Base-by-base conservation (phyloP, 2,888 invertebrate genomes). In the Anoncus sp. region DNA sequence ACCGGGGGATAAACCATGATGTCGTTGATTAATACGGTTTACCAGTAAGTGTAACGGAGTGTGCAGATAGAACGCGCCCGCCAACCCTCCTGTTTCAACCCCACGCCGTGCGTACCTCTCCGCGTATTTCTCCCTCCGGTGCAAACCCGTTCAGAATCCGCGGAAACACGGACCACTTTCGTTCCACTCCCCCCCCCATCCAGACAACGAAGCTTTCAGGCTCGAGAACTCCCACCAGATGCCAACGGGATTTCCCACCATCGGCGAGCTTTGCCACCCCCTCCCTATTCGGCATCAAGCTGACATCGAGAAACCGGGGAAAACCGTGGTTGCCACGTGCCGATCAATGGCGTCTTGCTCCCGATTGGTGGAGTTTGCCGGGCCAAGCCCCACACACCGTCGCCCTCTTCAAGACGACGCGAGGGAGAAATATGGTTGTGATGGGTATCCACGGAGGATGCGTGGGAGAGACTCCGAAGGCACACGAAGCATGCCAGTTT, bases 21-120 rank as follows among this genome's bases (percentile, higher is more conserved):
- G 90, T 90, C 90, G 90, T 90, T 91, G 91, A 91, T 91, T 90
- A 91, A 91, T 91, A 91, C 90, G 90, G 90, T 91, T 91, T 91
- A 90, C 89, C 90, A 89, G 91, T 91, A 91, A 91, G 90, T 91
- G 90, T 90, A 91, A 91, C 90, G 90, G 91, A 91, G 90, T 91
- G 91, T 90, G 90, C 88, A 88, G 90, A 90, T 73, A 62, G 75
- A 75, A 86, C 85, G 85, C 85, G 84, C 74, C 77, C 77, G 59
- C 45, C 81, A 72, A 81, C 73, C 73, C 79, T 66, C 57, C 73
- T 53, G 59, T 57, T 66, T 71, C 77, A 62, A 49, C 66, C 67
- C 62, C 77, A 43, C 74, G 43, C 18, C 38, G 16, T 24, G 22
- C 72, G 51, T 27, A 69, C 75, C 79, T 67, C 71, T 66, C 81